Conservation (phyloP, 2,888 invertebrate genomes). For the Andrena haemorrhoa region DNA sequence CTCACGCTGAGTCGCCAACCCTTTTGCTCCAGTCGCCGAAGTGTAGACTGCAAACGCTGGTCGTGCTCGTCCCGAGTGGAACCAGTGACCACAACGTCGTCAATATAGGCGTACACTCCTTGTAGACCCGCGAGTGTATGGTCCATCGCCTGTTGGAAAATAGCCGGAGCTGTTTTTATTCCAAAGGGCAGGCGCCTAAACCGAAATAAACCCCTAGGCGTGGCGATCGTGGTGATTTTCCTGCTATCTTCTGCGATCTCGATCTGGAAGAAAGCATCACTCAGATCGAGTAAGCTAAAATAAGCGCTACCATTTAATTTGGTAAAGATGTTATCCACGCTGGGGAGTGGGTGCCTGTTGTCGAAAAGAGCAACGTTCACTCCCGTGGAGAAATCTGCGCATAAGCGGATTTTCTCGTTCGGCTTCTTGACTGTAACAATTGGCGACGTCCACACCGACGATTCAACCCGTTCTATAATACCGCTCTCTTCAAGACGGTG, state of each 20-base stretch:
- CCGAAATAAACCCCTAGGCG: not conserved
- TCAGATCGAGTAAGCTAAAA: not conserved
- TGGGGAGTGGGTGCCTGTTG: not conserved
- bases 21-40: not conserved
- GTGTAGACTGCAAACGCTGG: not conserved
- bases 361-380: not conserved
- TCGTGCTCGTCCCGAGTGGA: not conserved
- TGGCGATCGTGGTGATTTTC: not conserved
- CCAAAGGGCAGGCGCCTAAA: not conserved
- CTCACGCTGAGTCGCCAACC: not conserved
- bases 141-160: not conserved
- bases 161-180: conserved; percentile 1
- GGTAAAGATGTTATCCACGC: not conserved
- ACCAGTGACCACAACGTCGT: not conserved
- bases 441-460: not conserved
- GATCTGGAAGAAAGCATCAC: not conserved
- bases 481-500: not conserved
- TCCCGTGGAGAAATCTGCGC: not conserved
- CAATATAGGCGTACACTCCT: not conserved
- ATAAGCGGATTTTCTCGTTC: not conserved
- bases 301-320: not conserved
- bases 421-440: not conserved
- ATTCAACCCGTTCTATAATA: not conserved
- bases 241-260: not conserved
- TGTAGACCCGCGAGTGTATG: not conserved